phyloP scores from a whole-genome alignment of 2,797 vertebrate genomes.

The Poecile montanus region DNA sequence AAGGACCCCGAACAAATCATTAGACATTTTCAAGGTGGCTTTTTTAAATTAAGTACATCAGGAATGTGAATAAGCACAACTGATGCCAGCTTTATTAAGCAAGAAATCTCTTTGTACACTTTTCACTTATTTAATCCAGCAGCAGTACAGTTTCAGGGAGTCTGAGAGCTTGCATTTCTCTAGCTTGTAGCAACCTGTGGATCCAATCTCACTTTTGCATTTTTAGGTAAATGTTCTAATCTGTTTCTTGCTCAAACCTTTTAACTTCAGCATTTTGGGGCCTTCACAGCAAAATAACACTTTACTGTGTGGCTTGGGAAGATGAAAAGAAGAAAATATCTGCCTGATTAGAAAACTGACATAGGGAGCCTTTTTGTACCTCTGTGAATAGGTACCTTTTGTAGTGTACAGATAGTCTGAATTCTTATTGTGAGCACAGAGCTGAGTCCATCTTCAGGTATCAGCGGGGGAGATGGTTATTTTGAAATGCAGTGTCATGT shows the following conservation, averaged over 20 bases:
- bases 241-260: not conserved
- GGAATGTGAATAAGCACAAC: not conserved
- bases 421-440: not conserved
- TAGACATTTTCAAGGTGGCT: not conserved
- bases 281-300: not conserved
- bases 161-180: not conserved
- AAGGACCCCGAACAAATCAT: not conserved
- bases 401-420: not conserved
- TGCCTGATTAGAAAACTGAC: not conserved
- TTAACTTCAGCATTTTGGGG: not conserved
- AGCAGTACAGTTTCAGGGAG: not conserved
- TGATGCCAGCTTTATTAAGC: not conserved
- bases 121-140: not conserved
- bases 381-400: not conserved
- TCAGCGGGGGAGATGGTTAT: not conserved
- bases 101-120: not conserved
- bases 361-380: not conserved
- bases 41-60: not conserved
- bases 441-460: not conserved
- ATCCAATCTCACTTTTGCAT: not conserved
- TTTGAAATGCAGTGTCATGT: not conserved
- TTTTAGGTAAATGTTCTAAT: not conserved
- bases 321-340: not conserved
- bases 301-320: not conserved
- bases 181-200: not conserved